Percentiles rank a stretch among this genome's conserved stretches.
Evolutionary conservation across 2,888 invertebrate species (phyloP).

Genomic region (Macrosoma leucophasiata): DNA sequence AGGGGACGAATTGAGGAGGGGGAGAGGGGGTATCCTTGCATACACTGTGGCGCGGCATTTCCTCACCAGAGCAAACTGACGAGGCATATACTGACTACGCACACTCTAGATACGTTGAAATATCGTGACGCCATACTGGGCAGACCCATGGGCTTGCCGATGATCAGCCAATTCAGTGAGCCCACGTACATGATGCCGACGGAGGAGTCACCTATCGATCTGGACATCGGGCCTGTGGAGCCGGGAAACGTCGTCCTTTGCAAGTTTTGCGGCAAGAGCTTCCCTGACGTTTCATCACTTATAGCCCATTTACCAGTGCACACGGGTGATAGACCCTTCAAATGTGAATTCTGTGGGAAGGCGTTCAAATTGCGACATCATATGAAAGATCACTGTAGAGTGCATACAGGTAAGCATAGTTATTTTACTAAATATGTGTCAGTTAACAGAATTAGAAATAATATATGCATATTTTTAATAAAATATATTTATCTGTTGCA

Average conservation of each 20-base stretch:
- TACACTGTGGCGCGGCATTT: conserved; percentile 92
- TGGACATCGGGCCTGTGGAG: conserved; percentile 76
- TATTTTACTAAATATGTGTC: not conserved
- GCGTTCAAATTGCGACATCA: conserved; percentile 94
- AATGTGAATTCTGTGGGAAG: conserved; percentile 95
- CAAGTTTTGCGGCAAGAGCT: conserved; percentile 95
- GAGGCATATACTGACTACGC: conserved; percentile 91
- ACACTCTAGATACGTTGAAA: conserved; percentile 91
- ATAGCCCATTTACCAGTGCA: conserved; percentile 92
- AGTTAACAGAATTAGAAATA: not conserved
- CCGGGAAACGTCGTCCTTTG: conserved; percentile 88
- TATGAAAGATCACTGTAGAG: conserved; percentile 96
- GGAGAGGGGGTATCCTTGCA: conserved; percentile 83
- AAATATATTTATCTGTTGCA: conserved; percentile 34
- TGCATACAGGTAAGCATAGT: conserved; percentile 85
- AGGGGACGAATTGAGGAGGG: conserved; percentile 69
- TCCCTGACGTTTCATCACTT: conserved; percentile 91
- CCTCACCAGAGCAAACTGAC: conserved; percentile 94
- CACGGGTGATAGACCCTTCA: conserved; percentile 93
- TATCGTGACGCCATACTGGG: conserved; percentile 82
- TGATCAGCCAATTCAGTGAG: conserved; percentile 67
- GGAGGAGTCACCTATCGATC: conserved; percentile 77
- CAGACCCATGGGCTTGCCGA: conserved; percentile 53
- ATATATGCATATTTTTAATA: not conserved
- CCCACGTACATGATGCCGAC: conserved; percentile 68